These are phyloP conservation scores for Nymphalis polychloros DNA, from an alignment of 2,888 invertebrate species.

Conservation along the genomic window DNA sequence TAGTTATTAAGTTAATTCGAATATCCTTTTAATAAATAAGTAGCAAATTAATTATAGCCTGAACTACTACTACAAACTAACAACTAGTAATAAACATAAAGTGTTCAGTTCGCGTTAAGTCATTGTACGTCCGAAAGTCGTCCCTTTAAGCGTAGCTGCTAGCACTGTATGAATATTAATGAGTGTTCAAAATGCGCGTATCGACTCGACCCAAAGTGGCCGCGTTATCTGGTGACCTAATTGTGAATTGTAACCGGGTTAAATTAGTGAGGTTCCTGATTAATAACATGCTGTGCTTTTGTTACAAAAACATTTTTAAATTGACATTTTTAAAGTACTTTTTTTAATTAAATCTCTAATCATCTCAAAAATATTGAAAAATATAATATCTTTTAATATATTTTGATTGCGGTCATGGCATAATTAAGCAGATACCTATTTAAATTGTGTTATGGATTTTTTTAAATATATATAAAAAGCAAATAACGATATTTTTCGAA, in stretches of 20 bases:
- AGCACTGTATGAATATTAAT: constrained; percentile 66
- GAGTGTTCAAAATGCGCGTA: constrained; percentile 49
- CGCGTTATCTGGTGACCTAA: constrained; percentile 43
- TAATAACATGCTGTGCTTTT: constrained; percentile 12
- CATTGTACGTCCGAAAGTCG: constrained; percentile 39
- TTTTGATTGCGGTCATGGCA: too few relatives aligned
- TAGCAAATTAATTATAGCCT: constrained; percentile 14
- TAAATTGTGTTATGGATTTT: too few relatives aligned
- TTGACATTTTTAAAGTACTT: not conserved
- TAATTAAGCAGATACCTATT: too few relatives aligned
- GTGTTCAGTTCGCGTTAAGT: constrained; percentile 24
- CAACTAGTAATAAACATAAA: constrained; percentile 24
- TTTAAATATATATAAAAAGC: too few relatives aligned
- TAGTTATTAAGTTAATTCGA: not conserved
- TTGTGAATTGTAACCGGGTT: constrained; percentile 27
- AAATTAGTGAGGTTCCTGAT: constrained; percentile 17
- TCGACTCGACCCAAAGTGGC: constrained; percentile 45
- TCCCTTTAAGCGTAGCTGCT: constrained; percentile 56
- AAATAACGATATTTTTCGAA: too few relatives aligned
- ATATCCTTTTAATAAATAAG: not conserved
- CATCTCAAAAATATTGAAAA: not conserved
- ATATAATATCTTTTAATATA: too few relatives aligned
- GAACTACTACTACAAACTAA: constrained; percentile 7
- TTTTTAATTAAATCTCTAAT: not conserved
- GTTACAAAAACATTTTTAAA: too few relatives aligned